Conservation (phyloP, 92 coral and sea anemone genomes). For the Desmophyllum pertusum region DNA sequence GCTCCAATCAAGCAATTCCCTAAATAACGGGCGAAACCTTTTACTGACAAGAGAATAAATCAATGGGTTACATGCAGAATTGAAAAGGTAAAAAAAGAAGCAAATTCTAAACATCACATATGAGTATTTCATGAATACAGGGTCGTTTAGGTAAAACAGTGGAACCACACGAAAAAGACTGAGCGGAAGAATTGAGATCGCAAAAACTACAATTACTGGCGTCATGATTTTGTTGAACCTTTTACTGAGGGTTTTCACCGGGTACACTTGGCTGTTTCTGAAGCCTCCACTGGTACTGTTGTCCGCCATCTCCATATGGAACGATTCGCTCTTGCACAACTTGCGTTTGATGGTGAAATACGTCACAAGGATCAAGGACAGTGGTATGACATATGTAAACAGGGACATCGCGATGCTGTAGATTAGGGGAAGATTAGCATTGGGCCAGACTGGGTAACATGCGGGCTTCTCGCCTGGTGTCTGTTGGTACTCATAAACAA, state of each 20-base stretch:
- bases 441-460: slow-evolving; percentile 65
- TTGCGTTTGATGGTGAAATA: slow-evolving; percentile 44
- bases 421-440: slow-evolving; percentile 6
- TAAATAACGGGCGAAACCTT: slow-evolving; percentile 50
- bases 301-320: slow-evolving; percentile 38
- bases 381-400: slow-evolving; percentile 59
- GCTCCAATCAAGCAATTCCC: not conserved
- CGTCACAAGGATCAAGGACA: slow-evolving; percentile 53
- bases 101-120: slow-evolving; percentile 39
- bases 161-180: slow-evolving; percentile 45
- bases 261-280: slow-evolving; percentile 5
- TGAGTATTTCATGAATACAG: slow-evolving; percentile 4
- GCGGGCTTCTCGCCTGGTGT: not conserved
- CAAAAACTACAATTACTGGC: slow-evolving; percentile 57
- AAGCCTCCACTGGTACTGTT: not conserved
- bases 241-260: slow-evolving; percentile 8
- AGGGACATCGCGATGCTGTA: slow-evolving; percentile 52
- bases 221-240: slow-evolving; percentile 53
- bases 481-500: slow-evolving; percentile 48
- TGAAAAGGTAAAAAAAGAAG: slow-evolving; percentile 45
- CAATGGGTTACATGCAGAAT: slow-evolving; percentile 55
- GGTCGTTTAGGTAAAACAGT: not conserved
- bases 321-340: slow-evolving; percentile 32
- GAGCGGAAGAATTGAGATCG: slow-evolving; percentile 49
- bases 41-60: slow-evolving; percentile 50